Evolutionary conservation across 2,888 invertebrate genomes (phyloP).

Genomic region (Myathropa florea): DNA sequence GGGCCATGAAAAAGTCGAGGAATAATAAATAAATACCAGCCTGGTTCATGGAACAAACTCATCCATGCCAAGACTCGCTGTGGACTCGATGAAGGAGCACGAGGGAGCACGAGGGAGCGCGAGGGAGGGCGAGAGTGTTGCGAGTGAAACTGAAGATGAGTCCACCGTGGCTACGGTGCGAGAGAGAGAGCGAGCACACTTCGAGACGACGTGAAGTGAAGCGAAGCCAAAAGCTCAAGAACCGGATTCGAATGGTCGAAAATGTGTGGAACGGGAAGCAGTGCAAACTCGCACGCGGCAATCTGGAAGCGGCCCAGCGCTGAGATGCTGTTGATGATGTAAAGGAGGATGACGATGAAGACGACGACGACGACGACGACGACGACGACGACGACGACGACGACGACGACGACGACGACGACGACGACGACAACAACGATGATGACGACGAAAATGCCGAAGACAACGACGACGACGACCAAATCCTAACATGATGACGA

Average conservation of each 20-base stretch:
- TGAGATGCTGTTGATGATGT: neutral
- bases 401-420: conserved; percentile 28
- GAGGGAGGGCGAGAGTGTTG: conserved; percentile 21
- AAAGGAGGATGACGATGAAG: conserved; percentile 9
- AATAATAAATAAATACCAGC: conserved; percentile 59
- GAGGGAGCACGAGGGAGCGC: neutral
- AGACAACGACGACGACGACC: conserved; percentile 6
- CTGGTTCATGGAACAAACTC: conserved; percentile 47
- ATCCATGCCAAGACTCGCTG: conserved; percentile 34
- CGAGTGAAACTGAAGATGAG: conserved; percentile 47
- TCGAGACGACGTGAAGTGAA: neutral
- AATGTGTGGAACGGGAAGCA: conserved; percentile 28
- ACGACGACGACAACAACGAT: neutral
- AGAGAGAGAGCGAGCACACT: conserved; percentile 39
- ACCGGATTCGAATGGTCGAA: conserved; percentile 42
- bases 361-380: too few relatives aligned
- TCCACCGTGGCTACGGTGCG: neutral
- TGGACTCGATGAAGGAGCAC: neutral
- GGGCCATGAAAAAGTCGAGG: conserved; percentile 3
- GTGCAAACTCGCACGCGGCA: conserved; percentile 64
- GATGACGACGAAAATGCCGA: neutral
- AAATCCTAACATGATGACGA: conserved; percentile 17
- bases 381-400: conserved; percentile 26
- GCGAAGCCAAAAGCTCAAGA: conserved; percentile 22
- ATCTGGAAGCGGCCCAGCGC: conserved; percentile 16